These are phyloP conservation scores for Lepidochitona cinerea DNA, from an alignment of 2,888 invertebrate genomes.

Conservation along the genomic window DNA sequence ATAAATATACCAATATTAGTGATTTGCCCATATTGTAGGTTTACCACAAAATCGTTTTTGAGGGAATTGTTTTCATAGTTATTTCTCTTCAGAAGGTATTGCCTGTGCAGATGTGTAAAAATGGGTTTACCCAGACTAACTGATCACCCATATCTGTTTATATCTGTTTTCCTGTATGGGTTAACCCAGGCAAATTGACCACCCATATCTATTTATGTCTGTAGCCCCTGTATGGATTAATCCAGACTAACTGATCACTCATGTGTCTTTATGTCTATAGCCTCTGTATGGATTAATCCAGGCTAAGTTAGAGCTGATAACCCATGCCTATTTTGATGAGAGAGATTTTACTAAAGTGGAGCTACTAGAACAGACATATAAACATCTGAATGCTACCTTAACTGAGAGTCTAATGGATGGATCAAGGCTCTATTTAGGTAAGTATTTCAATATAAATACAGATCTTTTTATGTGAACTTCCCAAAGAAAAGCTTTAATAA, in stretches of 20 bases:
- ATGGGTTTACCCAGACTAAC: conserved; percentile 87
- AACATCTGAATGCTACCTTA: conserved; percentile 90
- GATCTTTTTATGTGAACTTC: too few relatives aligned
- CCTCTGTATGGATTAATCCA: conserved; percentile 90
- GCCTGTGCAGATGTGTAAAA: too few relatives aligned
- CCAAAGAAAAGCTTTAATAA: too few relatives aligned
- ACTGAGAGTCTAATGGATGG: conserved; percentile 72
- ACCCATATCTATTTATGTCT: conserved; percentile 81
- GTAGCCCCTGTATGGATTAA: conserved; percentile 86
- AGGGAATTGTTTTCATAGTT: too few relatives aligned
- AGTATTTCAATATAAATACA: too few relatives aligned
- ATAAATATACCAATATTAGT: background rate
- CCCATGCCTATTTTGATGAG: conserved; percentile 96
- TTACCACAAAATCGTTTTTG: too few relatives aligned
- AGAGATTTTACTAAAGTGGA: conserved; percentile 73
- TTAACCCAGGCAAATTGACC: conserved; percentile 87
- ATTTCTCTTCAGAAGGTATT: too few relatives aligned
- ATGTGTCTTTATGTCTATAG: conserved; percentile 69
- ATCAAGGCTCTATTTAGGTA: conserved; percentile 81
- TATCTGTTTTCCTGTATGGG: conserved; percentile 86
- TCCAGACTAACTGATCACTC: conserved; percentile 90
- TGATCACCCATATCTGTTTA: conserved; percentile 80
- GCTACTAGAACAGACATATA: conserved; percentile 88
- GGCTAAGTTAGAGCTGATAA: conserved; percentile 93
- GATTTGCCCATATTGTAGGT: background rate